Evolutionary conservation across 2,797 vertebrate genomes (phyloP).

Genomic region (Poliocrania exsul): DNA sequence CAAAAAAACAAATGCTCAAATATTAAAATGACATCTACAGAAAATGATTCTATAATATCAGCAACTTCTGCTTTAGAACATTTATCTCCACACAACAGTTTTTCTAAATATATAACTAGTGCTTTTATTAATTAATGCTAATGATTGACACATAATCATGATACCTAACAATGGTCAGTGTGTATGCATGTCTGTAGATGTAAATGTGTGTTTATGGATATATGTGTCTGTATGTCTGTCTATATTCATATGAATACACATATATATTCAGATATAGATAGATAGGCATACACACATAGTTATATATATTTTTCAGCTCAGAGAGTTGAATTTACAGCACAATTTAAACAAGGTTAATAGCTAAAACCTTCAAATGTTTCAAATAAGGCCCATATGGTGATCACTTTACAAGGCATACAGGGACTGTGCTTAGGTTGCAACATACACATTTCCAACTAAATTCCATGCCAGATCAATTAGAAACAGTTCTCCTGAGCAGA

Average conservation of each 20-base stretch:
- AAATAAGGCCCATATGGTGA: conserved; percentile 78
- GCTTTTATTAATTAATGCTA: conserved; percentile 34
- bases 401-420: conserved; percentile 79
- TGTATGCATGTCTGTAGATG: background rate
- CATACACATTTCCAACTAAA: conserved; percentile 76
- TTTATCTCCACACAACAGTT: background rate
- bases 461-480: conserved; percentile 84
- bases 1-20: background rate
- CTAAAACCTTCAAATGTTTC: conserved; percentile 75
- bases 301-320: background rate
- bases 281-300: background rate
- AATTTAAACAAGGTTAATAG: conserved; percentile 74
- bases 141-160: background rate
- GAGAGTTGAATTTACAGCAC: conserved; percentile 65
- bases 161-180: background rate
- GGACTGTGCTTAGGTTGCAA: conserved; percentile 75
- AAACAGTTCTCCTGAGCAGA: conserved; percentile 79
- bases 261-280: background rate
- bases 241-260: background rate
- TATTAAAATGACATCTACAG: conserved; percentile 21
- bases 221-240: background rate
- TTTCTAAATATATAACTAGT: background rate
- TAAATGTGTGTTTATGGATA: background rate
- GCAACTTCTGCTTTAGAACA: background rate
- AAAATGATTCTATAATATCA: conserved; percentile 6